phyloP scores from a whole-genome alignment of 1,140 invertebrate species.

The Lerema accius region DNA sequence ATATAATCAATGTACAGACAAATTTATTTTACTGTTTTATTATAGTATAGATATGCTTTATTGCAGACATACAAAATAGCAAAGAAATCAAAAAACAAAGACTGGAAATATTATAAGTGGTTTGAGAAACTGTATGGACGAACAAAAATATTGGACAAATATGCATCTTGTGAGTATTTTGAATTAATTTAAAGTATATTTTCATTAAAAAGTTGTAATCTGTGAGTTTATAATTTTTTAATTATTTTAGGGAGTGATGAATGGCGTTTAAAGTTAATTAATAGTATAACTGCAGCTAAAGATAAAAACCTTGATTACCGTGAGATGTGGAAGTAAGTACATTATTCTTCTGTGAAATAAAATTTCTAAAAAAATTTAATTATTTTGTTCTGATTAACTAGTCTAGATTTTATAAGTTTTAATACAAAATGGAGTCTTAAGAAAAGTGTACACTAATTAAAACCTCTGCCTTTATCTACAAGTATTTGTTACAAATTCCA shows the following conservation, averaged over 20 bases:
- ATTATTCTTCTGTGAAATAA: constrained; percentile 3
- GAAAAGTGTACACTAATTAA: too few relatives aligned
- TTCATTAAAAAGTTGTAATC: too few relatives aligned
- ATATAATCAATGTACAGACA: too few relatives aligned
- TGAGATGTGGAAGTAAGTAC: constrained; percentile 67
- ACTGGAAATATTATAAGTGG: constrained; percentile 68
- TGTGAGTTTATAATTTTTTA: too few relatives aligned
- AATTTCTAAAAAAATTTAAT: neutral
- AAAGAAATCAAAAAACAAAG: constrained; percentile 67
- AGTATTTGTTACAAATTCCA: too few relatives aligned
- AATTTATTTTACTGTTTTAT: too few relatives aligned
- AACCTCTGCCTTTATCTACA: too few relatives aligned
- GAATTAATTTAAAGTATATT: neutral
- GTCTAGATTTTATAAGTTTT: too few relatives aligned
- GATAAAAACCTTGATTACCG: constrained; percentile 57
- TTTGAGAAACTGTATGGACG: constrained; percentile 74
- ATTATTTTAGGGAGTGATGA: constrained; percentile 67
- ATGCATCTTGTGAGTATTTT: constrained; percentile 71
- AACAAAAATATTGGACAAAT: constrained; percentile 69
- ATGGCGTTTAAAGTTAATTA: constrained; percentile 68
- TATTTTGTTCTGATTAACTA: too few relatives aligned
- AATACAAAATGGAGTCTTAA: too few relatives aligned
- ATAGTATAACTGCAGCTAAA: constrained; percentile 60
- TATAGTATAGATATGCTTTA: too few relatives aligned
- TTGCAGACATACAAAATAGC: constrained; percentile 72